A percentile compares a stretch with the other conserved stretches of the same genome.
Conservation (phyloP, 2,888 invertebrate species). For the Seira musarum region DNA sequence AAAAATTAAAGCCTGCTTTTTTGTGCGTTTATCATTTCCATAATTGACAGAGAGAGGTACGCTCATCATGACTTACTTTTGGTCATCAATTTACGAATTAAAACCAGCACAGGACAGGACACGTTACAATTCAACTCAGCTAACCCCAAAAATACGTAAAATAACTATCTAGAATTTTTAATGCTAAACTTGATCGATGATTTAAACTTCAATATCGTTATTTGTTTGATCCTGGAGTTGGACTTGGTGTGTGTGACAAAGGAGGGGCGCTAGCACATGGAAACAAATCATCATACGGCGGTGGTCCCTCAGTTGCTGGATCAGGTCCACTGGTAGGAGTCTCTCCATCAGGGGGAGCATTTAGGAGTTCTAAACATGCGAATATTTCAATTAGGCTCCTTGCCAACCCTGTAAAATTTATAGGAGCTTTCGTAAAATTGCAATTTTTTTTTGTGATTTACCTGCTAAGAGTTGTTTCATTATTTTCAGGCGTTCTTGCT, state of each 20-base stretch:
- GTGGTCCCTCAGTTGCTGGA: constrained; percentile 49
- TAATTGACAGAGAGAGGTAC: no score
- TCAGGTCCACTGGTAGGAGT: constrained; percentile 29
- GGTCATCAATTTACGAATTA: no score
- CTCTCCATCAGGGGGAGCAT: constrained; percentile 49
- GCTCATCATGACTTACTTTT: no score
- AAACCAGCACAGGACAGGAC: no score
- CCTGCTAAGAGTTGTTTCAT: constrained; percentile 49
- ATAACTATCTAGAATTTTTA: no score
- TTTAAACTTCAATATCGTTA: background rate
- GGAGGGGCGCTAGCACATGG: constrained; percentile 52
- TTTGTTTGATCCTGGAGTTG: constrained; percentile 30
- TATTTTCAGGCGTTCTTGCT: constrained; percentile 13
- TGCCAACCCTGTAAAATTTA: background rate
- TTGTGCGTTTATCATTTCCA: no score
- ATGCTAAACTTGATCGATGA: no score
- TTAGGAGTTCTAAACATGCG: constrained; percentile 25
- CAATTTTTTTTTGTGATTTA: no score
- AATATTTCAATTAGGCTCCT: background rate
- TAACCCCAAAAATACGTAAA: no score
- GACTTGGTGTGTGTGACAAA: constrained; percentile 48
- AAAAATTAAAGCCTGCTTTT: no score
- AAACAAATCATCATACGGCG: constrained; percentile 58
- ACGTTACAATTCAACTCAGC: no score
- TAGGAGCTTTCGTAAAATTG: background rate